Conservation (phyloP, 2,113 vertebrate species). For the Trichechus manatus region DNA sequence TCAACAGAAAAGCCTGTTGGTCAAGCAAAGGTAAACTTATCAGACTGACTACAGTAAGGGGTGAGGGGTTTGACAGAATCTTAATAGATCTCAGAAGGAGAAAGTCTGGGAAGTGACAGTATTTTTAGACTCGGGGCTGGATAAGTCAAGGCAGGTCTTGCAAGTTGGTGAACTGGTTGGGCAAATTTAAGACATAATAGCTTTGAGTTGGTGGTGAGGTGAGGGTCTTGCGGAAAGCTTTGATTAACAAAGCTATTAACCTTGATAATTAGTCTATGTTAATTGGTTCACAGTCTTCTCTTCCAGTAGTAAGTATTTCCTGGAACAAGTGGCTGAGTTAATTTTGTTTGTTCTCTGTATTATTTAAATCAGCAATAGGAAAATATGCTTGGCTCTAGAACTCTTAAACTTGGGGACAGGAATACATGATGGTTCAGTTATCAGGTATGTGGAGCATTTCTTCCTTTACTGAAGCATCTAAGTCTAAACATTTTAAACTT, state of each 20-base stretch:
- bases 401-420: not conserved
- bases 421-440: not conserved
- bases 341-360: not conserved
- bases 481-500: not conserved
- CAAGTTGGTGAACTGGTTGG: not conserved
- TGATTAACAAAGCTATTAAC: not conserved
- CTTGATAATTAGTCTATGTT: not conserved
- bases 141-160: not conserved
- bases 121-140: not conserved
- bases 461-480: not conserved
- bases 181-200: not conserved
- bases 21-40: not conserved
- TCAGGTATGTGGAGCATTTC: not conserved
- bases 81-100: not conserved
- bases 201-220: not conserved
- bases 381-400: not conserved
- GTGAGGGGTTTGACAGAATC: not conserved
- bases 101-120: not conserved
- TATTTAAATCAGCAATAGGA: not conserved
- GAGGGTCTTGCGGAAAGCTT: not conserved
- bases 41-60: not conserved
- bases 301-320: not conserved
- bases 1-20: too few relatives aligned
- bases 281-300: not conserved
- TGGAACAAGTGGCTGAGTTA: not conserved